Base-by-base conservation (phyloP, 2,113 vertebrate species). In the Polypterus bichir region DNA sequence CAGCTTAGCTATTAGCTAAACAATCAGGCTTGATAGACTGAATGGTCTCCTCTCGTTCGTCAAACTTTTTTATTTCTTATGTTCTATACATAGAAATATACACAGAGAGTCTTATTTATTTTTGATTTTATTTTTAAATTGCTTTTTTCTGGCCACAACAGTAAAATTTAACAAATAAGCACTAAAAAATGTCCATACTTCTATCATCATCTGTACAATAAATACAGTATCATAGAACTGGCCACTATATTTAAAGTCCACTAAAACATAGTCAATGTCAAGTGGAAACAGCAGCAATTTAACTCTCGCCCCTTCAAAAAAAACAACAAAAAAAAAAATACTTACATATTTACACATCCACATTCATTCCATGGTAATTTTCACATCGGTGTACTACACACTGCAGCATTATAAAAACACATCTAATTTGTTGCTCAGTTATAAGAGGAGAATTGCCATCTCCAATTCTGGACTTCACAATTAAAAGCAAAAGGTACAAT, bases 111-210 rank as follows among this genome's bases (percentile, higher is more conserved):
- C 27, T 27, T 27, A 27, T 27, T 27, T 74, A 51, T 69, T 79
- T 83, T 81, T 82, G 79, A 77, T 84, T 76, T 70, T 79, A 80
- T 78, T 83, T 87, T 59, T 88, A 82, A 87, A 86, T 89, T 89
- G 87, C 89, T 81, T 85, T 91, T 76, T 74, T 91, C 86, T 87
- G 87, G 91, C 84, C 93, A 98, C 91, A 88, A 97, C 93, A 92
- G 90, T 92, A 92, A 91, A 96, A 91, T 90, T 88, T 89, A 93
- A 94, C 93, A 92, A 95, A 93, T 92, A 88, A 87, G 92, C 90
- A 93, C 93, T 91, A 90, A 66, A 92, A 93, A 89, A 86, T 89
- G 83, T 90, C 71, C 89, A 81, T 82, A 84, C 84, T 83, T 90
- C 81, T 82, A 81, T 82, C 86, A 90, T 91, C 85, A 86, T 86